phyloP scores from a whole-genome alignment of 2,888 invertebrate genomes.

The Belgica antarctica region DNA sequence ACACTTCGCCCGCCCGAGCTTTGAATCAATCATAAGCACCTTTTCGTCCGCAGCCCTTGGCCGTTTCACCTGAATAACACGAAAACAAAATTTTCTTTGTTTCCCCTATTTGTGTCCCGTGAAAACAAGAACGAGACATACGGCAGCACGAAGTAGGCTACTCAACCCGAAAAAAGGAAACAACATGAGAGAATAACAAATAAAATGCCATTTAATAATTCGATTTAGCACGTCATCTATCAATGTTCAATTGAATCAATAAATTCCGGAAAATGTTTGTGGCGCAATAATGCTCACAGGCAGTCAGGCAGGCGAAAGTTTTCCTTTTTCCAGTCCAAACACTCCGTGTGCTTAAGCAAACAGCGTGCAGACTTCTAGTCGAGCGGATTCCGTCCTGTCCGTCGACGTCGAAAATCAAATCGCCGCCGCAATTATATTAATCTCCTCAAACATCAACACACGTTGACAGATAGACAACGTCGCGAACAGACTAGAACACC shows the following conservation, averaged over 20 bases:
- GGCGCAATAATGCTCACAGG: background rate
- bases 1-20: no score
- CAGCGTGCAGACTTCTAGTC: no score
- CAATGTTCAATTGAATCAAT: slow-evolving; percentile 26
- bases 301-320: background rate
- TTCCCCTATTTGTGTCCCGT: background rate
- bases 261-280: background rate
- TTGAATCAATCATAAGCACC: no score
- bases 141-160: background rate
- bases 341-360: background rate
- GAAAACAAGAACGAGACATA: background rate
- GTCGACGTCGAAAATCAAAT: background rate
- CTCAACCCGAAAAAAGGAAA: background rate
- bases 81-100: no score
- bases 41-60: no score
- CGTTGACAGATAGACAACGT: background rate
- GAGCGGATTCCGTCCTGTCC: background rate
- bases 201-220: slow-evolving; percentile 36
- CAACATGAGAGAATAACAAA: no score
- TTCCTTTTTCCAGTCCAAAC: background rate
- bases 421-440: slow-evolving; percentile 18
- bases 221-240: slow-evolving; percentile 34
- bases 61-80: no score
- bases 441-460: background rate
- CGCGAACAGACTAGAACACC: no score